Conservation (phyloP, 2,888 invertebrate species). For the Synergus laeviventris region DNA sequence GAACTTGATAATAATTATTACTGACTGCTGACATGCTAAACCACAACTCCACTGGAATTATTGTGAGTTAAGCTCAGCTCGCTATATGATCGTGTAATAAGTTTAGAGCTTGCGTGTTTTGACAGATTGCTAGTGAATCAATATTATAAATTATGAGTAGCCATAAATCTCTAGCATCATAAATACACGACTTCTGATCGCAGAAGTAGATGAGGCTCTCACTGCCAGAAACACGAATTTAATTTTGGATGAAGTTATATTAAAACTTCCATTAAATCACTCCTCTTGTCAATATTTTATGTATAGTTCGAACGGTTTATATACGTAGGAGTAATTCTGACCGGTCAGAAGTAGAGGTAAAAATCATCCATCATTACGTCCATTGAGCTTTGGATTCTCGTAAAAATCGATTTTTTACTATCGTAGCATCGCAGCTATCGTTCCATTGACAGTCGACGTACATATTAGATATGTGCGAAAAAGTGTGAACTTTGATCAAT, state of each 20-base stretch:
- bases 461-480: constrained; percentile 48
- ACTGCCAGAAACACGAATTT: not conserved
- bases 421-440: constrained; percentile 48
- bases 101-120: constrained; percentile 6
- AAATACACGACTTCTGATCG: not conserved
- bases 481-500: constrained; percentile 59
- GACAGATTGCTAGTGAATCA: not conserved
- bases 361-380: constrained; percentile 43
- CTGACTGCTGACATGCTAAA: not conserved
- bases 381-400: constrained; percentile 41
- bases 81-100: not conserved
- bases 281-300: constrained; percentile 3
- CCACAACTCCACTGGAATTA: constrained; percentile 1
- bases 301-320: not conserved
- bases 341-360: not conserved
- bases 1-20: not conserved
- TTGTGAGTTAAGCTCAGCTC: not conserved
- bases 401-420: constrained; percentile 54
- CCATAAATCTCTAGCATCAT: not conserved
- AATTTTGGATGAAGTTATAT: not conserved
- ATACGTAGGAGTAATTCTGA: not conserved
- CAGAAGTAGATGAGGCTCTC: not conserved
- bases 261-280: not conserved
- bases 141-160: constrained; percentile 19
- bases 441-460: constrained; percentile 43